These are phyloP conservation scores for Coturnix japonica DNA, from an alignment of 2,113 vertebrate species.

Conservation along the genomic window DNA sequence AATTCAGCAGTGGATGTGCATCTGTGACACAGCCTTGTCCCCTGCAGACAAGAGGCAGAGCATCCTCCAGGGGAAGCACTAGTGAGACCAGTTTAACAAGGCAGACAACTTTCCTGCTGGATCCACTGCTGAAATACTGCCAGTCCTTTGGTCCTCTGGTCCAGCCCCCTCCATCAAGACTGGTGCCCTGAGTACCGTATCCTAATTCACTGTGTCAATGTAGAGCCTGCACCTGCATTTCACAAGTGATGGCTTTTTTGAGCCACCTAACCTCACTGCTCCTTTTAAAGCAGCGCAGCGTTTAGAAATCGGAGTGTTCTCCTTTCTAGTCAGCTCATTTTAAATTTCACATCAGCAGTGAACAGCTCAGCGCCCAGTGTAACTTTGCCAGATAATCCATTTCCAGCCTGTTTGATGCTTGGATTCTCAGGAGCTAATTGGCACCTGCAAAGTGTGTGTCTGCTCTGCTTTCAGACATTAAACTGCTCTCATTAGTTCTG, in stretches of 20 bases:
- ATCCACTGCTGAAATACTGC: not conserved
- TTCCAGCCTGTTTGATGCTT: not conserved
- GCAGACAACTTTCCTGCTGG: rapidly evolving
- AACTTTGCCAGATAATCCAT: not conserved
- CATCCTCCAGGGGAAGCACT: not conserved
- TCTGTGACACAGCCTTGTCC: not conserved
- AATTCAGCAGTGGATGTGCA: not conserved
- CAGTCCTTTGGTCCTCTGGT: not conserved
- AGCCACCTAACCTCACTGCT: not conserved
- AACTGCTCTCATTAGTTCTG: not conserved
- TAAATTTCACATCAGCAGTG: not conserved
- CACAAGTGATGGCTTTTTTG: not conserved
- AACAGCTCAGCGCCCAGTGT: not conserved
- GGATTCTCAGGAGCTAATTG: not conserved
- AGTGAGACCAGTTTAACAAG: not conserved
- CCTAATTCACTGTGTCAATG: not conserved
- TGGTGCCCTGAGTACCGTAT: rapidly evolving
- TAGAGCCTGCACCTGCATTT: not conserved
- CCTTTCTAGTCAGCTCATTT: not conserved
- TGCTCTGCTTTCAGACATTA: not conserved
- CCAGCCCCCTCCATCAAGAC: not conserved
- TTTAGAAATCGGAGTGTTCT: not conserved
- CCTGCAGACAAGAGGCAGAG: not conserved
- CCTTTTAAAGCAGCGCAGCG: not conserved
- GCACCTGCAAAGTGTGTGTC: not conserved